phyloP scores from a whole-genome alignment of 2,113 vertebrate species.

The Arvicanthis niloticus region DNA sequence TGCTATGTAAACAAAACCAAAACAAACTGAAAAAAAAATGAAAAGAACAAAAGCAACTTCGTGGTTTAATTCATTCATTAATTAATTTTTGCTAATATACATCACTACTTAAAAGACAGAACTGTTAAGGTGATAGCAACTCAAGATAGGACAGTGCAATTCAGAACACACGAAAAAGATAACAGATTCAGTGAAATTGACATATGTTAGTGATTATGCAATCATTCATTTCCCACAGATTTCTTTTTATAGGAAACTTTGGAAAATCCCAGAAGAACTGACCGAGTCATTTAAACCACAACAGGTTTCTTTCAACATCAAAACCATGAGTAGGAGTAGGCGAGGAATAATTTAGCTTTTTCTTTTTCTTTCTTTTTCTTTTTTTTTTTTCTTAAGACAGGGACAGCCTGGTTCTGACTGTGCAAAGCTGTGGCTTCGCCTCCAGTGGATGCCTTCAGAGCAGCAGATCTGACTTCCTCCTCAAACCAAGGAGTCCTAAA shows the following conservation, averaged over 20 bases:
- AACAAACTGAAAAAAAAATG: not conserved
- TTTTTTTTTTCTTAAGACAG: not conserved
- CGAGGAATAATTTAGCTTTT: conserved; percentile 79
- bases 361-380: not conserved
- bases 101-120: conserved; percentile 79
- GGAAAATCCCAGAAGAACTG: conserved; percentile 89
- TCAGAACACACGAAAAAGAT: conserved; percentile 86
- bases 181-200: conserved; percentile 87
- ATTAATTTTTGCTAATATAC: not conserved
- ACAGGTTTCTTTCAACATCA: conserved; percentile 89
- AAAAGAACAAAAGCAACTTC: not conserved
- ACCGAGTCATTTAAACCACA: conserved; percentile 88
- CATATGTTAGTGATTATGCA: conserved; percentile 90
- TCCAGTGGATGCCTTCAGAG: conserved; percentile 36
- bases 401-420: conserved; percentile 68
- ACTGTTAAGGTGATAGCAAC: conserved; percentile 78
- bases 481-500: conserved; percentile 57
- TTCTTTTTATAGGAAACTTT: conserved; percentile 90
- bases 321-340: conserved; percentile 85
- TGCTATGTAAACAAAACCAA: not conserved
- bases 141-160: conserved; percentile 81
- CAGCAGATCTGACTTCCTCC: conserved; percentile 68
- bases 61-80: not conserved
- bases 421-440: conserved; percentile 20
- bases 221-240: conserved; percentile 89